Evolutionary conservation across 2,113 vertebrate species (phyloP).

Genomic region (Ochotona princeps): DNA sequence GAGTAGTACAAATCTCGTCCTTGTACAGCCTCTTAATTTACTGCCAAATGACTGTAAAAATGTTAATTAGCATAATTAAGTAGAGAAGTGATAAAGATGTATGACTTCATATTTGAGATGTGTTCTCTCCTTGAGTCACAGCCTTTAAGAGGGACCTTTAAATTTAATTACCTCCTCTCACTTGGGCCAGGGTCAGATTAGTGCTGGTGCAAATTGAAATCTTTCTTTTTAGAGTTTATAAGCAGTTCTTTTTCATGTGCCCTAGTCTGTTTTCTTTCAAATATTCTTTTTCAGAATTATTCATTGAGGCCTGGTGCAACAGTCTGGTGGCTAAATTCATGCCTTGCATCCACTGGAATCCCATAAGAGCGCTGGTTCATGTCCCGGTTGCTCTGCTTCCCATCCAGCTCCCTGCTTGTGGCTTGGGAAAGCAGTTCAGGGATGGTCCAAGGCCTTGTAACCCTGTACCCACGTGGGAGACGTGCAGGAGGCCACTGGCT

Average conservation of each 20-base stretch:
- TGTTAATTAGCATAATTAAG: conserved; percentile 78
- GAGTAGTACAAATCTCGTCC: not conserved
- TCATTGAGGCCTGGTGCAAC: too few relatives aligned
- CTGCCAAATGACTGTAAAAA: conserved; percentile 71
- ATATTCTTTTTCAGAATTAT: not conserved
- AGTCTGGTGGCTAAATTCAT: too few relatives aligned
- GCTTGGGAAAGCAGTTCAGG: too few relatives aligned
- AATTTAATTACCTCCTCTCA: conserved; percentile 49
- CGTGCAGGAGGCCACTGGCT: too few relatives aligned
- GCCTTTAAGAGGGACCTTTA: conserved; percentile 62
- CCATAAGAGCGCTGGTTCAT: too few relatives aligned
- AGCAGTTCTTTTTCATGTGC: not conserved
- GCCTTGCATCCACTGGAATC: too few relatives aligned
- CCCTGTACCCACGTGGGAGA: too few relatives aligned
- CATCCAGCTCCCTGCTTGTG: too few relatives aligned
- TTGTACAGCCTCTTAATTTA: conserved; percentile 63
- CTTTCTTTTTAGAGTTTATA: not conserved
- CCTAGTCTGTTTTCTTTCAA: not conserved
- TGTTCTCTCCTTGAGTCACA: conserved; percentile 50
- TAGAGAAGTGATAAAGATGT: conserved; percentile 56
- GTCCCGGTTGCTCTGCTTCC: too few relatives aligned
- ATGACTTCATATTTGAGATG: conserved; percentile 53
- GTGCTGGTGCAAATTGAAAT: not conserved
- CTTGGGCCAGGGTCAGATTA: conserved; percentile 5
- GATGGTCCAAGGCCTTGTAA: too few relatives aligned